Conservation (phyloP, 2,888 invertebrate genomes). For the Limnephilus rhombicus region DNA sequence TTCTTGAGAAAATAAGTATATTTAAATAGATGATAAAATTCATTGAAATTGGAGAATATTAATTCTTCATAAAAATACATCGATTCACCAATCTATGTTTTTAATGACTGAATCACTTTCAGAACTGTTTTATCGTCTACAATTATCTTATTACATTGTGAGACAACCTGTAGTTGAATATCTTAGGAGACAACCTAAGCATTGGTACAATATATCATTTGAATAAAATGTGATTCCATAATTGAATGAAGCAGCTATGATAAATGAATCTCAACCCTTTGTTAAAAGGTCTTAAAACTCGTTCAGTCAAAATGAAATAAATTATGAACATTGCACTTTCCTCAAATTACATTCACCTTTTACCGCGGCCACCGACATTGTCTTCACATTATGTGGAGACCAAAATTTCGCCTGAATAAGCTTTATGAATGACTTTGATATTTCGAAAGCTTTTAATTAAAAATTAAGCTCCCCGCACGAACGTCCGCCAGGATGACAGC, state of each 20-base stretch:
- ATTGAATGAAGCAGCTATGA: conserved; percentile 19
- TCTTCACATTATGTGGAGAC: conserved; percentile 28
- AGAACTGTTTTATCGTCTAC: no score
- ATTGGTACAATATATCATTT: neutral
- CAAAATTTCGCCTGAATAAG: conserved; percentile 61
- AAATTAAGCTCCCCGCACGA: conserved; percentile 76
- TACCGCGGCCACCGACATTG: conserved; percentile 34
- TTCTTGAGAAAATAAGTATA: no score
- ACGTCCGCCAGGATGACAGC: conserved; percentile 68
- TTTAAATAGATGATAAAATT: no score
- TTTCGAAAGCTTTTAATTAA: conserved; percentile 78
- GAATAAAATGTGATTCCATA: neutral
- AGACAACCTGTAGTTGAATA: no score
- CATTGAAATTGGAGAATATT: no score
- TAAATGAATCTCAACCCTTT: conserved; percentile 45
- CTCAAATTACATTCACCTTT: conserved; percentile 43
- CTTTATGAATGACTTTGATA: conserved; percentile 76
- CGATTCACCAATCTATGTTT: no score
- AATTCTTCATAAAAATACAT: no score
- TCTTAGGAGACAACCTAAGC: neutral
- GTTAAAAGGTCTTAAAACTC: conserved; percentile 23
- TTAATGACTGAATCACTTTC: no score
- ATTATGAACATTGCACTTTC: conserved; percentile 43
- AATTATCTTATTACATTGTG: no score
- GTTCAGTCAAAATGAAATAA: conserved; percentile 42